Percentiles rank a stretch among this genome's conserved stretches.
phyloP scores from a whole-genome alignment of 2,888 invertebrate species.

The Synanthedon myopaeformis region DNA sequence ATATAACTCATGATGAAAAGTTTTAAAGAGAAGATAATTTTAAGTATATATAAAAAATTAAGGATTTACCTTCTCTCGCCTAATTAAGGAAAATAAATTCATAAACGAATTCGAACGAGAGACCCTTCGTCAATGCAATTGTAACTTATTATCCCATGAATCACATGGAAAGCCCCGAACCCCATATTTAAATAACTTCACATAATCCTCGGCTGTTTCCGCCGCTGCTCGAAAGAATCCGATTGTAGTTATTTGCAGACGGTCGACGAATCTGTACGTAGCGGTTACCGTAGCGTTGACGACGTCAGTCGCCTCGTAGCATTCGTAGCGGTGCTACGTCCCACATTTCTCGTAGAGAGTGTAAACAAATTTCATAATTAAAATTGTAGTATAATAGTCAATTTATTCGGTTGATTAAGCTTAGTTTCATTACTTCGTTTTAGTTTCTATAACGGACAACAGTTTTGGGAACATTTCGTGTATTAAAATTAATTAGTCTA shows the following conservation, averaged over 20 bases:
- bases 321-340: conserved; percentile 25
- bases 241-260: conserved; percentile 39
- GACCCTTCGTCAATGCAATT: not conserved
- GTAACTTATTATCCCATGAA: not conserved
- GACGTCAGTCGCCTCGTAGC: conserved; percentile 51
- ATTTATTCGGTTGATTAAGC: too few relatives aligned
- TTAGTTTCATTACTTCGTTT: too few relatives aligned
- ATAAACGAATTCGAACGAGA: not conserved
- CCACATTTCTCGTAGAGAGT: conserved; percentile 2
- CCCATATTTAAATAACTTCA: conserved; percentile 32
- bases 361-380: not conserved
- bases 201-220: conserved; percentile 37
- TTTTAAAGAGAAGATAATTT: too few relatives aligned
- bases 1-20: too few relatives aligned
- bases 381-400: not conserved
- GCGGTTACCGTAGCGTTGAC: conserved; percentile 32
- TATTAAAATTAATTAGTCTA: too few relatives aligned
- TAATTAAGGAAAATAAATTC: not conserved
- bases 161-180: conserved; percentile 1
- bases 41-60: too few relatives aligned
- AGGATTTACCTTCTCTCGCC: too few relatives aligned
- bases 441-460: too few relatives aligned
- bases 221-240: conserved; percentile 31
- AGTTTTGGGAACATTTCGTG: too few relatives aligned
- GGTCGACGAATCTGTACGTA: conserved; percentile 13